Evolutionary conservation across 1,140 invertebrate genomes (phyloP), one percentile per base, ranked within the genome.

Genomic region (Drosophila nannoptera): DNA sequence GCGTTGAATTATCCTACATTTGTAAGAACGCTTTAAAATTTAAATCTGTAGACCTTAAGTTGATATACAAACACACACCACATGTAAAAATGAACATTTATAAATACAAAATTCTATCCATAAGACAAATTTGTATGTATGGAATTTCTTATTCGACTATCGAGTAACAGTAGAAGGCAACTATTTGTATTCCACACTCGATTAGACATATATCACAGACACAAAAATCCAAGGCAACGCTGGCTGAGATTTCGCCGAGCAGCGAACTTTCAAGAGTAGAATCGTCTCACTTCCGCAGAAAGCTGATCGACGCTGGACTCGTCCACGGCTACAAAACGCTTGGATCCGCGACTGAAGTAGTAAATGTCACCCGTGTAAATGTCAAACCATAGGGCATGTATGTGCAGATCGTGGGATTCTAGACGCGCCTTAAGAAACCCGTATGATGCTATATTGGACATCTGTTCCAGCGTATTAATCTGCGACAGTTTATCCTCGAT

Each of bases 311-410:
- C 94, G 46, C 93, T 96, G 4, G 91, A 88, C 90, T 98, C 96
- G 87, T 96, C 96, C 68, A 96, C 92, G 14, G 96, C 95, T 77
- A 96, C 91, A 43, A 86, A 91, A 7, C 97, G 91, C 90, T 98
- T 97, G 31, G 94, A 93, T 40, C 93, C 93, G 68, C 95, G 92
- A 86, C 96, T 97, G 81, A 98, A 98, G 86, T 96, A 97, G 89
- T 96, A 97, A 82, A 99, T 96, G 90, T 98, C 96, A 4, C 97
- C 97, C 0, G 96, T 98, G 82, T 98, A 98, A 86, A 99, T 97
- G 89, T 99, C 97, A 89, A 98, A 98, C 97, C 97, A 99, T 4
- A 99, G 90, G 0, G 97, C 97, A 87, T 98, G 97, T 69, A 98
- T 94, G 80, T 97, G 95, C 5, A 98, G 90, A 87, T 97, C 92